phyloP scores from a whole-genome alignment of 2,113 vertebrate species.

The Scopus umbretta region DNA sequence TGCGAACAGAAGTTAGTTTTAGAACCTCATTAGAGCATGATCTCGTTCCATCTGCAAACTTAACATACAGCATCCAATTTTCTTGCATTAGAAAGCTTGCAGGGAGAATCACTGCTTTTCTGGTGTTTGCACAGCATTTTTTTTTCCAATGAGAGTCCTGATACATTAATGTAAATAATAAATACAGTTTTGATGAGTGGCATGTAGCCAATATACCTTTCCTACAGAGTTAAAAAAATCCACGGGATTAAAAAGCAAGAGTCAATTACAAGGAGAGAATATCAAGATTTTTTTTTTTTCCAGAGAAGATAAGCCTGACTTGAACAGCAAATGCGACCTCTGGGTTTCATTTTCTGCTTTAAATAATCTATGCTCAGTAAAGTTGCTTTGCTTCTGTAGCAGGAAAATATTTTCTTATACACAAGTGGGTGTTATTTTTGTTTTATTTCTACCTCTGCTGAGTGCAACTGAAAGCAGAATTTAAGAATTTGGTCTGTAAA shows the following conservation, averaged over 20 bases:
- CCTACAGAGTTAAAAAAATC: neutral
- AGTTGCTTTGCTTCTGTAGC: neutral
- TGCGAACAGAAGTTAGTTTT: neutral
- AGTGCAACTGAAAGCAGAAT: neutral
- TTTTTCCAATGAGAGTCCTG: neutral
- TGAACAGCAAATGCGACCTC: neutral
- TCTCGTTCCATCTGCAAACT: neutral
- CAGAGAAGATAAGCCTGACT: neutral
- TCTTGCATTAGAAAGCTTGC: neutral
- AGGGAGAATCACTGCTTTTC: neutral
- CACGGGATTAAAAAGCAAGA: neutral
- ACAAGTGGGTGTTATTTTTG: neutral
- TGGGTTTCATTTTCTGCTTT: neutral
- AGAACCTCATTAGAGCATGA: neutral
- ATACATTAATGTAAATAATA: neutral
- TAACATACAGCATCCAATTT: neutral
- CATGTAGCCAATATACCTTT: neutral
- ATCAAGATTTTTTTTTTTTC: neutral
- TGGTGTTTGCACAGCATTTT: neutral
- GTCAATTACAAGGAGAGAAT: neutral
- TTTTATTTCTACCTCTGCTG: neutral
- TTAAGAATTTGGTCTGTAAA: neutral
- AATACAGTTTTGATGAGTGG: neutral
- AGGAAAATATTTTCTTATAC: neutral
- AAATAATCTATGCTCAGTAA: neutral